These are phyloP conservation scores for Oconnorella tubifera DNA, from an alignment of 2,888 invertebrate genomes.

Conservation along the genomic window DNA sequence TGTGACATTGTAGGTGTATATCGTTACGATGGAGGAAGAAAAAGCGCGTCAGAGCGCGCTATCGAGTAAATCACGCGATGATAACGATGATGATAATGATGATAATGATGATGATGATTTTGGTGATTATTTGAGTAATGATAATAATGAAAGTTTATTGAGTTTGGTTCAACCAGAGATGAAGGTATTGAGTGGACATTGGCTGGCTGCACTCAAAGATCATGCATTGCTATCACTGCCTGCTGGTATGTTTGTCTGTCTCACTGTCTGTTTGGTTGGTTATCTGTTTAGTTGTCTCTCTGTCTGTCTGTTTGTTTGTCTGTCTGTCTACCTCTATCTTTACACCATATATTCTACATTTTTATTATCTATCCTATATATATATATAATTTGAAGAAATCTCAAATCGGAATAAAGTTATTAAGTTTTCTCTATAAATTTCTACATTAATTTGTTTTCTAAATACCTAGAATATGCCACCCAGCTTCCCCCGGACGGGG, in stretches of 20 bases:
- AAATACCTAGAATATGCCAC: slow-evolving; percentile 79
- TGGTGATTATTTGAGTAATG: slow-evolving; percentile 23
- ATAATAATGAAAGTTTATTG: slow-evolving; percentile 63
- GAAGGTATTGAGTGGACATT: slow-evolving; percentile 83
- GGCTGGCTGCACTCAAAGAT: slow-evolving; percentile 91
- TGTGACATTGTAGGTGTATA: slow-evolving; percentile 74
- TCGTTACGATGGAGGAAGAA: slow-evolving; percentile 74
- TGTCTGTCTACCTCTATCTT: too few species aligned
- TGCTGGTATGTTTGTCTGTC: slow-evolving; percentile 44
- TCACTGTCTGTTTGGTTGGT: too few species aligned
- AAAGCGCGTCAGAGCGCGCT: slow-evolving; percentile 59
- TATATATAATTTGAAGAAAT: too few species aligned
- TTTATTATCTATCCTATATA: too few species aligned
- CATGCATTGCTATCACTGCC: slow-evolving; percentile 90
- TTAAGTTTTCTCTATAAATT: too few species aligned
- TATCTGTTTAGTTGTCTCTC: too few species aligned
- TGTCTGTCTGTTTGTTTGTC: too few species aligned
- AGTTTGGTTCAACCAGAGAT: slow-evolving; percentile 91
- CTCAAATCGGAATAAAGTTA: too few species aligned
- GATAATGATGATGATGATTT: slow-evolving; percentile 23
- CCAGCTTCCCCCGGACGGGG: slow-evolving; percentile 73
- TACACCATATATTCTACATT: too few species aligned
- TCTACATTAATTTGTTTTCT: too few species aligned
- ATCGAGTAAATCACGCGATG: slow-evolving; percentile 17
- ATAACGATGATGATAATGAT: neutral